Conservation (phyloP, 2,888 invertebrate genomes). For the Scelioninae gen. 1 region DNA sequence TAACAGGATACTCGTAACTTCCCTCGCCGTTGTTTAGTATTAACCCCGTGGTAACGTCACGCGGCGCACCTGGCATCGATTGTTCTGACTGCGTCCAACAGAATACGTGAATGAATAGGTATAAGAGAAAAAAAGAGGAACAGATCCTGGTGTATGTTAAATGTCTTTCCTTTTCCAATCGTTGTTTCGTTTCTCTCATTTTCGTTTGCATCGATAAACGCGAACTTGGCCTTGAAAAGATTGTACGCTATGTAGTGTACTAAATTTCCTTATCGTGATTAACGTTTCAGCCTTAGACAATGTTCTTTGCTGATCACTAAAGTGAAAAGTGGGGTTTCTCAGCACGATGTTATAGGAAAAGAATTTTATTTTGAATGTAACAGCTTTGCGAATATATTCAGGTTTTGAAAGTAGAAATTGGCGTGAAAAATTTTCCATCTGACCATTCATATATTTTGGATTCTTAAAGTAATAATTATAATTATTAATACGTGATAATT, state of each 20-base stretch:
- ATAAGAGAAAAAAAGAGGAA: neutral
- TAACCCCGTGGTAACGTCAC: slow-evolving; percentile 63
- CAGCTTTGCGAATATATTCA: no score
- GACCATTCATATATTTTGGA: no score
- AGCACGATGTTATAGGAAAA: no score
- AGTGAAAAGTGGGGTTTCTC: slow-evolving; percentile 14
- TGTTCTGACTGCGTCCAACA: slow-evolving; percentile 15
- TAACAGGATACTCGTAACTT: slow-evolving; percentile 53
- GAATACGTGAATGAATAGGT: slow-evolving; percentile 12
- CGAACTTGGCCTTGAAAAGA: slow-evolving; percentile 59
- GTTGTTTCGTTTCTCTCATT: slow-evolving; percentile 15
- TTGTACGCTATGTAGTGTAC: slow-evolving; percentile 21
- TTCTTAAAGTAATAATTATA: no score
- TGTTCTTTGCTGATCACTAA: slow-evolving; percentile 29
- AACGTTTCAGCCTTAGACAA: slow-evolving; percentile 27
- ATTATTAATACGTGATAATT: no score
- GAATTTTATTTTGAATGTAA: no score
- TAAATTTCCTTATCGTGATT: slow-evolving; percentile 52
- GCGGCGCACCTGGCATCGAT: slow-evolving; percentile 65
- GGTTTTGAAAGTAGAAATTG: no score
- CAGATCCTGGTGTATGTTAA: slow-evolving; percentile 12
- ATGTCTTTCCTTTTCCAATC: neutral
- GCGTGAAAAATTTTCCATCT: no score
- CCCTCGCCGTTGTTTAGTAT: slow-evolving; percentile 32
- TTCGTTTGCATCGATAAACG: slow-evolving; percentile 49